Conservation (phyloP, 2,888 invertebrate species). For the Tricholauxania praeusta region DNA sequence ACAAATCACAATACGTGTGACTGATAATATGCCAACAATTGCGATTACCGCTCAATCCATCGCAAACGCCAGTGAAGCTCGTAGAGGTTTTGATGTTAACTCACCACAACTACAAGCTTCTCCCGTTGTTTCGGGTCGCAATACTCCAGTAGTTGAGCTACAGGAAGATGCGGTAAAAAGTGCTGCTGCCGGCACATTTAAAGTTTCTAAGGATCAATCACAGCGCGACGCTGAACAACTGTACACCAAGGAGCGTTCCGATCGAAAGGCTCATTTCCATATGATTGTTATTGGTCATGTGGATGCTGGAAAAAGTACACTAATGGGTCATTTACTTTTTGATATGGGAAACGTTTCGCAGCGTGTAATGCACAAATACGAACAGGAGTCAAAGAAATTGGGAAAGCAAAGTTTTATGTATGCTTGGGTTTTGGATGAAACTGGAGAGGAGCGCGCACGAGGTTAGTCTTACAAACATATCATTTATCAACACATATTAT, state of each 20-base stretch:
- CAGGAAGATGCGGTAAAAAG: constrained; percentile 52
- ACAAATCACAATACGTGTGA: constrained; percentile 29
- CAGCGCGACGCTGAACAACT: constrained; percentile 70
- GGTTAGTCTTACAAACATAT: constrained; percentile 63
- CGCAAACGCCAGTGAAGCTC: constrained; percentile 54
- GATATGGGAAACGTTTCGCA: constrained; percentile 89
- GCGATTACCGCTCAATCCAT: constrained; percentile 45
- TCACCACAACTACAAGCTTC: constrained; percentile 80
- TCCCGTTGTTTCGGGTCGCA: constrained; percentile 74
- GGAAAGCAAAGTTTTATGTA: constrained; percentile 99
- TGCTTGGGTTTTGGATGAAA: constrained; percentile 99
- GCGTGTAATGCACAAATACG: constrained; percentile 94
- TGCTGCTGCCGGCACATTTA: constrained; percentile 47
- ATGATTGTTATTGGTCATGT: constrained; percentile 97
- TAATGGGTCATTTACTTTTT: constrained; percentile 96
- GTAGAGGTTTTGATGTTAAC: constrained; percentile 62
- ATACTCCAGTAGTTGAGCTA: constrained; percentile 67
- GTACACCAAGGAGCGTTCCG: constrained; percentile 80
- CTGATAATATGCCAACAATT: constrained; percentile 13
- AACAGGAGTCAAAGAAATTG: constrained; percentile 95
- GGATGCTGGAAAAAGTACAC: constrained; percentile 70
- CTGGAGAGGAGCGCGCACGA: constrained; percentile 94
- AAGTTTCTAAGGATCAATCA: constrained; percentile 65
- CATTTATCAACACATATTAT: too few species aligned
- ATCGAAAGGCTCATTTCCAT: constrained; percentile 88